These are phyloP conservation scores for Sphyrna mokarran DNA, from an alignment of 2,113 vertebrate species.

Conservation along the genomic window DNA sequence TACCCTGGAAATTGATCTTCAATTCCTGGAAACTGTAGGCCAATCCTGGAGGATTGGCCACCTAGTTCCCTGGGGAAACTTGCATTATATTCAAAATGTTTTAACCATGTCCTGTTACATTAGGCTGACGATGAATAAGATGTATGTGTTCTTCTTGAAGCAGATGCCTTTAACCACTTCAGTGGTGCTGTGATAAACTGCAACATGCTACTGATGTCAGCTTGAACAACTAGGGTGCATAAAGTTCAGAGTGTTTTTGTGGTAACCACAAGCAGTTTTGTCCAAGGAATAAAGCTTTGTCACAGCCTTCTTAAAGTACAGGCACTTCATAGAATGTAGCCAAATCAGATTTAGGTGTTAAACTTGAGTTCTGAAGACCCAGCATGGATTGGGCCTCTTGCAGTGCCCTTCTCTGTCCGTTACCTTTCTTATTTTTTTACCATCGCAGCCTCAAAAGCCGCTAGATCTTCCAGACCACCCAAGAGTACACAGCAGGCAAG, in stretches of 20 bases:
- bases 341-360: not conserved
- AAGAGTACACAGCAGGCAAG: no score
- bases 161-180: not conserved
- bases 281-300: not conserved
- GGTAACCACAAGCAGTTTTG: not conserved
- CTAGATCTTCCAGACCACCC: not conserved
- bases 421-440: not conserved
- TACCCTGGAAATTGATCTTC: no score
- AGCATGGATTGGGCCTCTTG: not conserved
- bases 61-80: not conserved
- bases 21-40: no score
- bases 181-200: not conserved
- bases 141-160: not conserved
- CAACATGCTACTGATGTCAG: not conserved
- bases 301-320: not conserved
- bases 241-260: not conserved
- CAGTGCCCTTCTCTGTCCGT: no score
- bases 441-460: not conserved
- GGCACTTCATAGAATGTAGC: not conserved
- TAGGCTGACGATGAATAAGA: not conserved
- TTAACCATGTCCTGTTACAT: not conserved
- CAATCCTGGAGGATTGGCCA: no score
- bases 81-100: not conserved
- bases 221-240: not conserved
- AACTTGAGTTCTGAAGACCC: not conserved